phyloP scores from a whole-genome alignment of 2,797 vertebrate genomes.

The Psittacula derbiana region DNA sequence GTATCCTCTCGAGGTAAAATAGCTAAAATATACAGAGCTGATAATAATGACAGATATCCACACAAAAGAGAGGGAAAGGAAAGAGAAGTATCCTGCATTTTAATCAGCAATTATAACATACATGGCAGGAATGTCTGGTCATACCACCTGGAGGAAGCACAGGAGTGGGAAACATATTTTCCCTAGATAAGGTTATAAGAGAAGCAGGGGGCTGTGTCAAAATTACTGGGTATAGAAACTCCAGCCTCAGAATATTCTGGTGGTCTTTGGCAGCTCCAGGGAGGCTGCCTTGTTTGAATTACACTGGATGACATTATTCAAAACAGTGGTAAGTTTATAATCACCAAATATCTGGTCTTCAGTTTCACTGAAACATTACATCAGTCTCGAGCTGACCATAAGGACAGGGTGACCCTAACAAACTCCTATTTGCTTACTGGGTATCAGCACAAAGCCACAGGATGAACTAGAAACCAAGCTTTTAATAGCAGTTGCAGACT shows the following conservation, averaged over 20 bases:
- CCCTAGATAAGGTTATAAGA: not conserved
- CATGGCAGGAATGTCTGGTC: accelerated
- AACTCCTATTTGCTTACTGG: not conserved
- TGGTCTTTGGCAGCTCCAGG: not conserved
- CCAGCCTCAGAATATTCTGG: not conserved
- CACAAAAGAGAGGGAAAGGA: not conserved
- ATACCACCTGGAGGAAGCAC: not conserved
- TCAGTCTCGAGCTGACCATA: not conserved
- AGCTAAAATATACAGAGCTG: not conserved
- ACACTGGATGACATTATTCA: not conserved
- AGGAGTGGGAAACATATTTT: not conserved
- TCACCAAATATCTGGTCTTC: not conserved
- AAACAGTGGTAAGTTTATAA: not conserved
- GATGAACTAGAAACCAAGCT: not conserved
- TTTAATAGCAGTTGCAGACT: accelerated
- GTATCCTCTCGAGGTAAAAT: not conserved
- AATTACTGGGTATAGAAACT: not conserved
- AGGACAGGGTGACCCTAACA: not conserved
- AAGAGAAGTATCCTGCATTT: not conserved
- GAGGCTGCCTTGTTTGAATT: not conserved
- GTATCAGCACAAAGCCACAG: not conserved
- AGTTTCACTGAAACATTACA: not conserved
- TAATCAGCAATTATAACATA: not conserved
- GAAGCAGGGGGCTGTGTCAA: not conserved
- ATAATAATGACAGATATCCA: not conserved